Base-by-base conservation (phyloP, 2,797 vertebrate species). In the Gallirallus australis region DNA sequence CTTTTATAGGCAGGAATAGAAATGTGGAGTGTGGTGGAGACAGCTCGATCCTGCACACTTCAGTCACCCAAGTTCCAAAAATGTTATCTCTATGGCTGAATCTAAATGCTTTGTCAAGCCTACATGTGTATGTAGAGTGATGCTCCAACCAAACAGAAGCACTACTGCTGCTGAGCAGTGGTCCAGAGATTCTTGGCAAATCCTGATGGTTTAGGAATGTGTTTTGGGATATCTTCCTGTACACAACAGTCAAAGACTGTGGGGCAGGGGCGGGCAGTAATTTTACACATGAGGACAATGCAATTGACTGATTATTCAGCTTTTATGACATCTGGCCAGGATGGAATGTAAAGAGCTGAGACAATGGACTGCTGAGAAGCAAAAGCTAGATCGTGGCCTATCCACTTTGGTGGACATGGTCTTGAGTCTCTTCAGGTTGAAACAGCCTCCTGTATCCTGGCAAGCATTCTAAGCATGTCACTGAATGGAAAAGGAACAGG, bases 191-290 rank as follows among this genome's bases (percentile, higher is more conserved):
- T 13, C 15, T 61, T 84, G 33, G 70, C 37, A 27, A 8, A 28
- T 50, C 13, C 12, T 21, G 25, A 39, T 42, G 56, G 9, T 57
- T 60, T 70, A 53, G 78, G n/a, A 76, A 65, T 28, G 39, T 20
- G 2, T 28, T 89, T 45, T 9, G 50, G 15, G 14, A 11, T 54
- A 20, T n/a, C 31, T 72, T 71, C 18, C 37, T 3, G 1, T 35
- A n/a, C 8, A 0, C 12, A 31, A n/a, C 30, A 86, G 33, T 21
- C 30, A 48, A 61, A 76, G 15, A 30, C 27, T 54, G 21, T 9
- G 4, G 9, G 5, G 0, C 0, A 6, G 23, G 6, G 18, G 42
- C 4, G 18, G 42, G 42, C 42, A 53, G 21, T 42, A 11, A 42
- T 64, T 86, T 81, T 85, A 17, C 63, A 37, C 2, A 6, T 3